These are phyloP conservation scores for Zophobas morio DNA, from an alignment of 1,140 invertebrate species.

Conservation along the genomic window DNA sequence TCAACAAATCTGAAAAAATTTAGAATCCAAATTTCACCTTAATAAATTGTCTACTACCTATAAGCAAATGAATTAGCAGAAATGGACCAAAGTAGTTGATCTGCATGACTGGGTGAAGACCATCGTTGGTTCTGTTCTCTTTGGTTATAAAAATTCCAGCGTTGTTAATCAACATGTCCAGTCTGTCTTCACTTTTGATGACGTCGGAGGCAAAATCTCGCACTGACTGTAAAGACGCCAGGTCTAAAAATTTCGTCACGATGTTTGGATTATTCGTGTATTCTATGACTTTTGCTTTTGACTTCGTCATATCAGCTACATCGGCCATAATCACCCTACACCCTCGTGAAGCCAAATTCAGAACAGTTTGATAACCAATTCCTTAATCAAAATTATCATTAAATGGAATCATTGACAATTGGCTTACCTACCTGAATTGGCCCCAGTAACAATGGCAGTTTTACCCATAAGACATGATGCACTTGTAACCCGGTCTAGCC, in stretches of 20 bases:
- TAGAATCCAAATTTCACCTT: too few relatives aligned
- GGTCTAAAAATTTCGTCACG: slow-evolving; percentile 73
- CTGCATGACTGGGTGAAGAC: slow-evolving; percentile 73
- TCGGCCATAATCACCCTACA: slow-evolving; percentile 9
- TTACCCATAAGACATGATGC: not conserved
- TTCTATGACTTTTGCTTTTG: slow-evolving; percentile 4
- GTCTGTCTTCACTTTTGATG: slow-evolving; percentile 73
- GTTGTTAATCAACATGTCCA: slow-evolving; percentile 89
- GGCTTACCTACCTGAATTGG: not conserved
- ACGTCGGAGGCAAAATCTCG: slow-evolving; percentile 75
- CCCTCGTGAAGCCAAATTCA: slow-evolving; percentile 5
- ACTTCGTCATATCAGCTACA: not conserved
- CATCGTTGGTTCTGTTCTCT: slow-evolving; percentile 71
- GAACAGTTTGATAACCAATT: slow-evolving; percentile 1
- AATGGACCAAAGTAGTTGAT: slow-evolving; percentile 62
- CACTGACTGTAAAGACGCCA: slow-evolving; percentile 75
- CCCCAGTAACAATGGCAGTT: not conserved
- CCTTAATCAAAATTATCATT: not conserved
- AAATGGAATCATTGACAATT: not conserved
- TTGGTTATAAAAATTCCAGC: slow-evolving; percentile 73
- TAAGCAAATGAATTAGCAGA: not conserved
- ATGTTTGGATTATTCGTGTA: slow-evolving; percentile 71
- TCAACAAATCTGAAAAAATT: not conserved
- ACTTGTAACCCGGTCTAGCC: not conserved
- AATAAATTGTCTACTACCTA: too few relatives aligned